A percentile compares a stretch with the other conserved stretches of the same genome.
These are phyloP conservation scores for Propithecus deckenii DNA, from an alignment of 2,797 vertebrate species.

Conservation along the genomic window DNA sequence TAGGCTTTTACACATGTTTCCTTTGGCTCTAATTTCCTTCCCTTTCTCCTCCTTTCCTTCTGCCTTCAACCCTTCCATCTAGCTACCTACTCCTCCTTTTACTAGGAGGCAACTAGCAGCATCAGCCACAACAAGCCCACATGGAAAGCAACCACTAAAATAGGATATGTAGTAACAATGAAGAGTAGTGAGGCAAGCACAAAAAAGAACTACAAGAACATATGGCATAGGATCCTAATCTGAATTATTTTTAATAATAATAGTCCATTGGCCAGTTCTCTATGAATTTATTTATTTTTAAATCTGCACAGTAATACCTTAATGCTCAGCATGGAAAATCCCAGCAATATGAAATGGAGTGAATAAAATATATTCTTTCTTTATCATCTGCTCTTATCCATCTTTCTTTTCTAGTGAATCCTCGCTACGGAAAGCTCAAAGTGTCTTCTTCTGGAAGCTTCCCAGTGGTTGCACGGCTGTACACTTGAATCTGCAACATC, in stretches of 20 bases:
- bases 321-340: neutral
- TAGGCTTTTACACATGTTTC: neutral
- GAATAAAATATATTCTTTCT: neutral
- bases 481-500: no score
- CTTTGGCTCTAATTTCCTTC: neutral
- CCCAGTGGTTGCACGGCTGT: fast-evolving
- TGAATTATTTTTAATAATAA: neutral
- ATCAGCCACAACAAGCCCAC: neutral
- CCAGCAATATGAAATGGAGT: neutral
- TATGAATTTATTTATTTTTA: neutral
- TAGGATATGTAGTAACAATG: neutral
- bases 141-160: neutral
- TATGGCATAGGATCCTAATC: neutral
- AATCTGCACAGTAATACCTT: neutral
- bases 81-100: neutral
- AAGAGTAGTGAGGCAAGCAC: neutral
- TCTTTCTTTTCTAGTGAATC: no score
- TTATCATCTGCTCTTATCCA: neutral
- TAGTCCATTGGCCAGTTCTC: neutral
- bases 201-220: neutral
- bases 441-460: fast-evolving
- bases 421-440: fast-evolving
- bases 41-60: neutral
- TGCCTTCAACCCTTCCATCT: neutral
- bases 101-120: neutral